Percentiles rank a stretch among this genome's conserved stretches.
phyloP scores from a whole-genome alignment of 2,797 vertebrate genomes.

The Sylvia borin region DNA sequence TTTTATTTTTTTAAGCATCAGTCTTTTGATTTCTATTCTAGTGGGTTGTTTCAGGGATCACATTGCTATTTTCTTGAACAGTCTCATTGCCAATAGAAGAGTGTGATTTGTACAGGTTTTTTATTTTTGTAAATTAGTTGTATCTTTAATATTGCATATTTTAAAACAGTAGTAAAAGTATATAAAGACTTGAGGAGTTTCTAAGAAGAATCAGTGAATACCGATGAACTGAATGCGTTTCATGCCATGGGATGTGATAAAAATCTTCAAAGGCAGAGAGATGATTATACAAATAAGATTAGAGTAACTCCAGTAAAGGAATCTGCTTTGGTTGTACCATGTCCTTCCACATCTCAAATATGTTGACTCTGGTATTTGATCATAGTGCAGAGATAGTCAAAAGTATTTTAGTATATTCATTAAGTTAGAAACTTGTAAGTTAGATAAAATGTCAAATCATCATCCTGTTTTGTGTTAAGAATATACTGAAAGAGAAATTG shows the following conservation, averaged over 20 bases:
- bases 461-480: neutral
- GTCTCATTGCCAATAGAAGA: conserved; percentile 50
- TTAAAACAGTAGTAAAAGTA: conserved; percentile 38
- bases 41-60: conserved; percentile 46
- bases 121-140: conserved; percentile 64
- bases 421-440: neutral
- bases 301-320: conserved; percentile 1
- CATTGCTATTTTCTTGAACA: conserved; percentile 41
- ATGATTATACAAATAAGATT: conserved; percentile 28
- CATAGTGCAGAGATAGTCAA: neutral
- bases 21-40: conserved; percentile 40
- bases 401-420: neutral
- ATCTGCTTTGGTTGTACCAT: conserved; percentile 15
- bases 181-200: conserved; percentile 14
- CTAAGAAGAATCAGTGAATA: conserved; percentile 28
- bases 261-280: conserved; percentile 36
- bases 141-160: conserved; percentile 47
- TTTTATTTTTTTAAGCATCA: conserved; percentile 43
- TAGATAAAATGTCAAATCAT: neutral
- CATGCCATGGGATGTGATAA: conserved; percentile 23
- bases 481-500: neutral
- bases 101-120: conserved; percentile 51
- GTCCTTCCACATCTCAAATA: conserved; percentile 5
- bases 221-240: neutral
- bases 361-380: conserved; percentile 19